Evolutionary conservation across 2,113 vertebrate species (phyloP).

Genomic region (Xenopus laevis): DNA sequence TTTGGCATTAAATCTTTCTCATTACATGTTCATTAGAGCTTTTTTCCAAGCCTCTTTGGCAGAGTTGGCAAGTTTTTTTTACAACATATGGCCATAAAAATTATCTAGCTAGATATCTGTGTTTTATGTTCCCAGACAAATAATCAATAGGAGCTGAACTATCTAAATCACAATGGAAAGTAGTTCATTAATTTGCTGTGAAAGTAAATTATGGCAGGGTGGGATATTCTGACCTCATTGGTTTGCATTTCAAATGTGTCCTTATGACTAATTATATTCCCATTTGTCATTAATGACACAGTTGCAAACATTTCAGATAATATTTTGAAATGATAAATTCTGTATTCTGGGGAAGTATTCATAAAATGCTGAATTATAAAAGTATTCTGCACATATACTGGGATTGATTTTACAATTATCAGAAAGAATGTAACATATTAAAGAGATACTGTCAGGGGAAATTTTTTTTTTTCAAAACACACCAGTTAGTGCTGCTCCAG

Average conservation of each 20-base stretch:
- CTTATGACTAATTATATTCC: slow-evolving; percentile 36
- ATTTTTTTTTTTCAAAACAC: too few relatives aligned
- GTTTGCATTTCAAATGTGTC: slow-evolving; percentile 1
- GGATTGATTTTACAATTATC: too few relatives aligned
- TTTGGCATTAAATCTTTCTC: slow-evolving; percentile 14
- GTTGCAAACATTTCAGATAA: slow-evolving; percentile 22
- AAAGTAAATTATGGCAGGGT: slow-evolving; percentile 18
- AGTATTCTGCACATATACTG: too few relatives aligned
- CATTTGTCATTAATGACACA: slow-evolving; percentile 25
- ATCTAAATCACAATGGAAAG: slow-evolving; percentile 33
- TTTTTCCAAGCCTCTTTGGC: neutral
- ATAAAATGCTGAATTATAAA: too few relatives aligned
- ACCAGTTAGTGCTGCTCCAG: too few relatives aligned
- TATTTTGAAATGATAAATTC: slow-evolving; percentile 9
- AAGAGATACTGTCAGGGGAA: too few relatives aligned
- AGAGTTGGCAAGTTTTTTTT: slow-evolving; percentile 12
- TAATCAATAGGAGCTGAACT: slow-evolving; percentile 30
- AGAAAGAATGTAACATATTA: too few relatives aligned
- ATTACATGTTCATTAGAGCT: slow-evolving; percentile 3
- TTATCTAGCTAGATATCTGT: slow-evolving; percentile 22
- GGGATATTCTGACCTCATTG: slow-evolving; percentile 31
- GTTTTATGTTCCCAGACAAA: slow-evolving; percentile 34
- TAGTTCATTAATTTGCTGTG: neutral
- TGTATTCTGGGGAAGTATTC: too few relatives aligned
- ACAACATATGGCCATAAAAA: slow-evolving; percentile 8